Evolutionary conservation across 2,113 vertebrate species (phyloP).

Genomic region (Dissostichus mawsoni): DNA sequence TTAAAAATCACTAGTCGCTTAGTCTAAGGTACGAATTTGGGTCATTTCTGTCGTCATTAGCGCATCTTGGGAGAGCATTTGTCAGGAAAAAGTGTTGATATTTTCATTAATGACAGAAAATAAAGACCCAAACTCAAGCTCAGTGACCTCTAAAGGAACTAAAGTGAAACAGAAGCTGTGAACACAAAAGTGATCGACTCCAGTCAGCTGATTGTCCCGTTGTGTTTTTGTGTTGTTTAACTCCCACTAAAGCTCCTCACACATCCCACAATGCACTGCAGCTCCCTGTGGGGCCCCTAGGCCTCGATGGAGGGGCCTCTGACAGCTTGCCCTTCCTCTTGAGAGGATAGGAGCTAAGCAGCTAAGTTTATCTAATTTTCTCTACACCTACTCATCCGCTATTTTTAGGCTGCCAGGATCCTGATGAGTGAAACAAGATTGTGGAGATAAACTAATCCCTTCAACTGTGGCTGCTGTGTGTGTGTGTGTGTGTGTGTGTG

Average conservation of each 20-base stretch:
- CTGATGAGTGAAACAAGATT: conserved; percentile 59
- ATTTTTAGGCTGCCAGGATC: conserved; percentile 59
- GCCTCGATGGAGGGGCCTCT: conserved; percentile 13
- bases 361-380: conserved; percentile 53
- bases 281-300: background rate
- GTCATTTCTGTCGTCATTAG: background rate
- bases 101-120: conserved; percentile 48
- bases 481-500: too few species aligned
- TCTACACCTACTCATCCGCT: conserved; percentile 38
- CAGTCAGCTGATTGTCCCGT: too few species aligned
- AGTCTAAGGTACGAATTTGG: background rate
- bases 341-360: conserved; percentile 16
- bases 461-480: conserved; percentile 47
- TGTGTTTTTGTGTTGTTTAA: background rate
- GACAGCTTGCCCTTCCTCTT: conserved; percentile 22
- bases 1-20: too few species aligned
- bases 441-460: conserved; percentile 64
- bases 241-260: background rate
- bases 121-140: conserved; percentile 58
- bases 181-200: background rate
- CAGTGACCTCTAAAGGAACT: too few species aligned
- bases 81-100: conserved; percentile 28
- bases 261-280: conserved; percentile 2
- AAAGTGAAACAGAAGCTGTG: background rate
- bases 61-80: background rate